Base-by-base conservation (phyloP, 2,797 vertebrate species). In the Rhodeus uyekii region DNA sequence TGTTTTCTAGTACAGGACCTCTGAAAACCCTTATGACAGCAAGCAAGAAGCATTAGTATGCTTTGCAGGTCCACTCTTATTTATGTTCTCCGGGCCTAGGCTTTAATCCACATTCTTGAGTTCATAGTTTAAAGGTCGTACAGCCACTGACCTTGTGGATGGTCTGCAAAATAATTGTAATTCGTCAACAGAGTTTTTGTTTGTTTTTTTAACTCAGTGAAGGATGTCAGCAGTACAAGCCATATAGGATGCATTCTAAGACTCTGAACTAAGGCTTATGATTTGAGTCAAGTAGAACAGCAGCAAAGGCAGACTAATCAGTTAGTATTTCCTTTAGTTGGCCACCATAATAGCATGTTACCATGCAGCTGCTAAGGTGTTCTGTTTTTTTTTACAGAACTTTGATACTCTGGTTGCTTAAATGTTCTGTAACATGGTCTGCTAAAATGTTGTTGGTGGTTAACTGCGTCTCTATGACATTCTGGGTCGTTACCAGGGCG, bases 51-150 rank as follows among this genome's bases (percentile, higher is more conserved):
- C 34, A 76, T 82, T 76, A 76, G 38, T 69, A 68, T 76, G 48
- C 50, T 46, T 19, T 27, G 48, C 19, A 19, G 22, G 80, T 75
- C 18, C n/a, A 22, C 3, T 8, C 19, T 81, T 81, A 72, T 75
- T 81, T 74, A 67, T 68, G 48, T 69, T 42, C 24, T 44, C 22
- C 16, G 13, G 46, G 19, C 61, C 63, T 46, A 32, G 27, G 24
- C 27, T 76, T 82, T 42, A 58, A 42, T 81, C 71, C 34, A 32
- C 13, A 32, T 65, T 75, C 44, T 81, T 75, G 55, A 48, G 71
- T 67, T 42, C 44, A 75, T 42, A 65, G 80, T n/a, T 24, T 19
- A 55, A 55, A 67, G 71, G 71, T 73, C 4, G 1, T 14, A 4
- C 42, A 73, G 68, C 32, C 32, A 38, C 38, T 38, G 58, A 73